These are phyloP conservation scores for Apocheima hispidaria DNA, from an alignment of 2,888 invertebrate genomes.

Conservation along the genomic window DNA sequence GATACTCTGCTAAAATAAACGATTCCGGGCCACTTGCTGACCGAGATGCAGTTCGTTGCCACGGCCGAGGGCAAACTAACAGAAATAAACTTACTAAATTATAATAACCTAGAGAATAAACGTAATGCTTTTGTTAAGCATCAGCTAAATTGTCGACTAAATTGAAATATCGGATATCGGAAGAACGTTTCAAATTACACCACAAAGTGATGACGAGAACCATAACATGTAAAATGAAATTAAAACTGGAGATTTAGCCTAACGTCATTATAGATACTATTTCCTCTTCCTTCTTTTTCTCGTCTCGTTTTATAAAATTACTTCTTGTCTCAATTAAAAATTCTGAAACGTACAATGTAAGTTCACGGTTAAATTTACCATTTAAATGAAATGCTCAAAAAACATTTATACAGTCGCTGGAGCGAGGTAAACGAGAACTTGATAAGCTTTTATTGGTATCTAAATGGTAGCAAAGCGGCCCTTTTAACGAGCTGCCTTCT, in stretches of 20 bases:
- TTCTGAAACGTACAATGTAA: conserved; percentile 8
- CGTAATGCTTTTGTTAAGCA: conserved; percentile 25
- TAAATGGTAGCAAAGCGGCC: conserved; percentile 26
- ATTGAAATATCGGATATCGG: conserved; percentile 50
- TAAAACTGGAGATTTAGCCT: too few species aligned
- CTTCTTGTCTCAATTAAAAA: background rate
- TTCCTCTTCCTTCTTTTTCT: background rate
- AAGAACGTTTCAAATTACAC: conserved; percentile 26
- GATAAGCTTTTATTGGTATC: conserved; percentile 37
- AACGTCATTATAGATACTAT: too few species aligned
- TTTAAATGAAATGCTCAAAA: conserved; percentile 24
- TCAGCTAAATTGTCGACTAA: conserved; percentile 38
- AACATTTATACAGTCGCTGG: conserved; percentile 15
- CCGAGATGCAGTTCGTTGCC: conserved; percentile 66
- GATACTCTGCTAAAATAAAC: conserved; percentile 66
- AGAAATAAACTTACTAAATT: conserved; percentile 13
- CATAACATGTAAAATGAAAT: background rate
- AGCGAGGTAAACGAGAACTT: conserved; percentile 27
- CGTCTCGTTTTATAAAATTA: background rate
- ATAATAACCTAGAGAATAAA: conserved; percentile 13
- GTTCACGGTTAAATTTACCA: conserved; percentile 11
- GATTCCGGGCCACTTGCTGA: conserved; percentile 59
- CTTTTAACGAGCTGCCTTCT: conserved; percentile 16
- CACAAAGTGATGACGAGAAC: background rate
- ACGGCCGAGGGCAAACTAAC: conserved; percentile 45